Percentiles rank a stretch among this genome's conserved stretches.
These are phyloP conservation scores for Chloebia gouldiae DNA, from an alignment of 2,113 vertebrate genomes.

Conservation along the genomic window DNA sequence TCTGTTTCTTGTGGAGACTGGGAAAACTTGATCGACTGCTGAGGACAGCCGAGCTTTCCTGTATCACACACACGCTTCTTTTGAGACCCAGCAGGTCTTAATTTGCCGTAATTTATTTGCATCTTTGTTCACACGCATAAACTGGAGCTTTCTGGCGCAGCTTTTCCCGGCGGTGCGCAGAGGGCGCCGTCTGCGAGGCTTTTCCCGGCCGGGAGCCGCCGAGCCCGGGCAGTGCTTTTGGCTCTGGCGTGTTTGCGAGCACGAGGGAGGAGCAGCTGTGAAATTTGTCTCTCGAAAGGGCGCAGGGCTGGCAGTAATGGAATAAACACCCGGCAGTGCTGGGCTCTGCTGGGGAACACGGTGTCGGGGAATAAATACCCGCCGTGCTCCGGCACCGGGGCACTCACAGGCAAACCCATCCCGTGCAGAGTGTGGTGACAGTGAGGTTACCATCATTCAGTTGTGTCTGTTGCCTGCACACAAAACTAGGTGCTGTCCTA, in stretches of 20 bases:
- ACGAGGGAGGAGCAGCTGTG: background rate
- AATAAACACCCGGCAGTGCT: background rate
- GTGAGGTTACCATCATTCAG: background rate
- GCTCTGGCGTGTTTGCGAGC: accelerated
- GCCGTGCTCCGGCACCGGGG: background rate
- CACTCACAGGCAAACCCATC: background rate
- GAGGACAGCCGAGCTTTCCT: background rate
- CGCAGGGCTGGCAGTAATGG: background rate
- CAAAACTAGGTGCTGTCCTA: background rate
- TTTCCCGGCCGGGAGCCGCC: accelerated
- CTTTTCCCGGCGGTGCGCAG: background rate
- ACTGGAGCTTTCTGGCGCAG: background rate
- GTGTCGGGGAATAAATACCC: background rate
- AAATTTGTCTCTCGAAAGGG: background rate
- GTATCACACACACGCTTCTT: background rate
- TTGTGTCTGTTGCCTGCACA: background rate
- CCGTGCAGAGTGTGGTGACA: background rate
- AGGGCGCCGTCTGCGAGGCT: background rate
- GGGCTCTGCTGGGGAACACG: background rate
- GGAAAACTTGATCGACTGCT: background rate
- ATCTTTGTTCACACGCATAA: accelerated
- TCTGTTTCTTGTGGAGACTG: background rate
- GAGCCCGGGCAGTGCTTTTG: background rate
- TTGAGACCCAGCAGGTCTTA: background rate
- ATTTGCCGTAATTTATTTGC: background rate